Conservation (phyloP, 2,888 invertebrate species). For the Heliconius ethilla region DNA sequence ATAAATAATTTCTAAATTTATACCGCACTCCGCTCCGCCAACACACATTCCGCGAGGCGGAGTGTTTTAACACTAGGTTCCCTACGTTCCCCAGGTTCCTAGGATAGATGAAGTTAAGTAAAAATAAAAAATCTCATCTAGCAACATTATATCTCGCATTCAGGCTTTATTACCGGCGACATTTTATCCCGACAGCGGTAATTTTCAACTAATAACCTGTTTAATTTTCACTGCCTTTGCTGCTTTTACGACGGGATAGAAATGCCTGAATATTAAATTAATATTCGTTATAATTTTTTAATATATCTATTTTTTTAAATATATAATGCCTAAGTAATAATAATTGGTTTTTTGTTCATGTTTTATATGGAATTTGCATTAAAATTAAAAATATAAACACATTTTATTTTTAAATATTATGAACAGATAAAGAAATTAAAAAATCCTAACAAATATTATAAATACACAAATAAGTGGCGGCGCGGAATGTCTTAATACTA, state of each 20-base stretch:
- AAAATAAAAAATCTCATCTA: slow-evolving; percentile 49
- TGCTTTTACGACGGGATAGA: slow-evolving; percentile 46
- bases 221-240: slow-evolving; percentile 68
- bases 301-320: not conserved
- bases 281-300: not conserved
- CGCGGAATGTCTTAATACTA: no score
- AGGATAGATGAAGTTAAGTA: not conserved
- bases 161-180: slow-evolving; percentile 69
- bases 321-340: not conserved
- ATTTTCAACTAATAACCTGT: slow-evolving; percentile 80
- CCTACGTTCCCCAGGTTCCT: not conserved
- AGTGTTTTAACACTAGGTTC: not conserved
- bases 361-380: no score
- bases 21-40: not conserved
- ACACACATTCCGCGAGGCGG: not conserved
- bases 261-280: slow-evolving; percentile 20
- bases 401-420: no score
- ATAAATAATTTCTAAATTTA: not conserved
- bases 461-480: no score
- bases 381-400: no score
- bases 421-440: no score
- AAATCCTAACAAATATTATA: no score
- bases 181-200: slow-evolving; percentile 69
- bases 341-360: not conserved
- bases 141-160: slow-evolving; percentile 43